Base-by-base conservation (phyloP, 2,797 vertebrate species). In the Hemitrygon akajei region DNA sequence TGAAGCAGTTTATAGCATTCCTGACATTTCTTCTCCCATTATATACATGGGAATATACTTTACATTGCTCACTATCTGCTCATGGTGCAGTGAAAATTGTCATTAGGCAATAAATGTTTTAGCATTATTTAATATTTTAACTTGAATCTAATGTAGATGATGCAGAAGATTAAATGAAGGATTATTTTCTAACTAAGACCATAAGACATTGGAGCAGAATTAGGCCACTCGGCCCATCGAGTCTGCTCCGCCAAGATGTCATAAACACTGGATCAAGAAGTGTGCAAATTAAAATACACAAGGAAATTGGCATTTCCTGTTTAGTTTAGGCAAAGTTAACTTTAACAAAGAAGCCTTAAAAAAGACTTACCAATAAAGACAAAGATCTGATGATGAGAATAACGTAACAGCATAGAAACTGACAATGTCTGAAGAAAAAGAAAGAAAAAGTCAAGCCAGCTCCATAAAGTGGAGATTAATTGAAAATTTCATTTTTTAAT, bases 381-480 rank as follows among this genome's bases (percentile, higher is more conserved):
- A 82, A 99, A 99, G 95, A 99, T 99, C 96, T 99, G 99, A 95
- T 99, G 99, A 95, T 99, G 99, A 0, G 98, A 99, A 95, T 99
- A 99, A 77, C 99, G 97, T 94, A 99, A 96, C 94, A 99, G 96
- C 99, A 99, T 99, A 0, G 99, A 99, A 34, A 99, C 99, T 0
- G 98, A 99, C 7, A 99, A 97, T 16, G 99, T 99, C 99, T 99
- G 97, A 18, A 69, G 80, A 20, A 96, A 94, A 0, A 2, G 0
- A 47, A 94, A 77, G 94, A 56, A 75, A 58, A 80, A 47, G 56
- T 93, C 75, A 93, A 34, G 63, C 75, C 66, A 71, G 73, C 89
- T 92, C 69, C 66, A 71, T 40, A 73, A 71, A 92, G 7, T 30
- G 40, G 27, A 20, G 25, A 56, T 75, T 25, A 27, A 25, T 56